Evolutionary conservation across 1,140 invertebrate species (phyloP), one percentile per base, ranked within the genome.

Genomic region (Platyura marginata): DNA sequence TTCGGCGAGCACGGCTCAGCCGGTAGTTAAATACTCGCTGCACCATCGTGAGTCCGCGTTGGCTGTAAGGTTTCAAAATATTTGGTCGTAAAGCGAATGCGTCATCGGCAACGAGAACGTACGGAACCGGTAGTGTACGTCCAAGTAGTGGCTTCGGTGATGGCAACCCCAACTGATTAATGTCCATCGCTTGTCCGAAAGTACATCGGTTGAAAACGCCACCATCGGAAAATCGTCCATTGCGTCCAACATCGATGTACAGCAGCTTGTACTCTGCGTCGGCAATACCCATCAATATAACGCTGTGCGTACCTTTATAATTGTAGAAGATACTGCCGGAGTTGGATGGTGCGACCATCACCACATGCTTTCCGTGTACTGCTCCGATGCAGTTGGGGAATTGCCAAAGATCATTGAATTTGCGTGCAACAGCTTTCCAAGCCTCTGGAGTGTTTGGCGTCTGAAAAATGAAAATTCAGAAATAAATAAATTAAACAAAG

Each of bases 1-100:
- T 50, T 44, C 57, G 40, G 49, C 59, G 49, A 25, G 59, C 58
- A 46, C 57, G 49, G 40, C 51, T 59, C 34, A 65, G 46, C 42
- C 61, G 47, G 44, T 69, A 70, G 45, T 71, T 69, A 48, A 60
- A 71, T 35, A 67, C 51, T 44, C 49, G 48, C 51, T 68, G 49
- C 42, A 57, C 42, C 11, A 51, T 42, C 39, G 47, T 49, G 21
- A 62, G 46, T 8, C 16, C 34, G 21, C 45, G 52, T 21, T 51
- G 51, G 22, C 49, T 46, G 48, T 54, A 69, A 45, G 63, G 62
- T 41, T 59, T 62, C 55, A 69, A 56, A 40, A 67, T 44, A 43
- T 59, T 52, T 42, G 45, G 44, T 36, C 50, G 52, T 40, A 70
- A 43, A 15, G 63, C 54, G 50, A 69, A 70, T 29, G 61, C 66